Evolutionary conservation across 2,888 invertebrate species (phyloP).

Genomic region (Ormyrus pomaceus): DNA sequence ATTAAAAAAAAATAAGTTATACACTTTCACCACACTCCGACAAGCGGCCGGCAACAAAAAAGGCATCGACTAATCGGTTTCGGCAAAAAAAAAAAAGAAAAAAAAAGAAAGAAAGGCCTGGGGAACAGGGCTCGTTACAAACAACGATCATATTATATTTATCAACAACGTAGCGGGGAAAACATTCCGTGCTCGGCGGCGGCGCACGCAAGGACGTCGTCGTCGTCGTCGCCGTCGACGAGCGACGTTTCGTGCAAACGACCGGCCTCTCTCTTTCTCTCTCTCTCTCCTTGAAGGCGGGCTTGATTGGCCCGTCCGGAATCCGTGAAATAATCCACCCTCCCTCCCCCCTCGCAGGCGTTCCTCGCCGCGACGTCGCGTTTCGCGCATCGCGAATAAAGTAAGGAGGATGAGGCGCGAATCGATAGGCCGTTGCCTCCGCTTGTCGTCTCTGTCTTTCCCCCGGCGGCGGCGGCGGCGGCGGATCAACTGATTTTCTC

Average conservation of each 20-base stretch:
- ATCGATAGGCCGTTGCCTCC: slow-evolving; percentile 21
- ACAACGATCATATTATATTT: no score
- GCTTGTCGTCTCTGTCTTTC: neutral
- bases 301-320: neutral
- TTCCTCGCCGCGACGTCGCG: slow-evolving; percentile 39
- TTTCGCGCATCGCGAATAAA: neutral
- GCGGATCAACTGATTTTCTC: slow-evolving; percentile 18
- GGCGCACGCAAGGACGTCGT: neutral
- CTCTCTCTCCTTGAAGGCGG: no score
- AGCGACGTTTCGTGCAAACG: slow-evolving; percentile 5
- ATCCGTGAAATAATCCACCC: slow-evolving; percentile 15
- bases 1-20: no score
- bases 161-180: neutral
- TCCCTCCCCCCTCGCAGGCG: neutral
- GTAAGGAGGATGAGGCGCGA: neutral
- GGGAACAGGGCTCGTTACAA: no score
- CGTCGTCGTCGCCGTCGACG: no score
- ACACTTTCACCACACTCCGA: no score
- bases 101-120: no score
- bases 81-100: no score
- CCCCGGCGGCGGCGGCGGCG: neutral
- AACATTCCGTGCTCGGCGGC: neutral
- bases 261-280: neutral
- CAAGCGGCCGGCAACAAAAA: no score
- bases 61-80: no score